phyloP scores from a whole-genome alignment of 2,888 invertebrate genomes.

The Ennomos fuscantarius region DNA sequence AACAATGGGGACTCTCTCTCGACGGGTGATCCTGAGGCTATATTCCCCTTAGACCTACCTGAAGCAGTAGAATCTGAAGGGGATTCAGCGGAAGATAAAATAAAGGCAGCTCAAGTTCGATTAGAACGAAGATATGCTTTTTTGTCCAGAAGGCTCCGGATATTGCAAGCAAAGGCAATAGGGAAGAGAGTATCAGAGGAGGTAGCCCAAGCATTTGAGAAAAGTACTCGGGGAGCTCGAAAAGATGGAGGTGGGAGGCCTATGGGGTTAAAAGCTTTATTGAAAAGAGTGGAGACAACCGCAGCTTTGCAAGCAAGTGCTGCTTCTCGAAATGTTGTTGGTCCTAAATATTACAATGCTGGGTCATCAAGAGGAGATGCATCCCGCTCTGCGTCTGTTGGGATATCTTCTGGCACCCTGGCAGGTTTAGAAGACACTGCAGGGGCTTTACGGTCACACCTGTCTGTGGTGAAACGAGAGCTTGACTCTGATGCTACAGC shows the following conservation, averaged over 20 bases:
- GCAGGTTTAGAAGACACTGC: slow-evolving; percentile 89
- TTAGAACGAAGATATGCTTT: slow-evolving; percentile 90
- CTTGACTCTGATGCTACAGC: slow-evolving; percentile 97
- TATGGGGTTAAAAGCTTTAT: slow-evolving; percentile 72
- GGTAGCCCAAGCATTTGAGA: slow-evolving; percentile 86
- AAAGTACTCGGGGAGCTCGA: slow-evolving; percentile 90
- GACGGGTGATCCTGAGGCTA: slow-evolving; percentile 78
- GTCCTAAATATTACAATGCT: slow-evolving; percentile 75
- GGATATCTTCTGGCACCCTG: slow-evolving; percentile 87
- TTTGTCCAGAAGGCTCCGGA: slow-evolving; percentile 89
- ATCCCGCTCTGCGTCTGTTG: slow-evolving; percentile 87
- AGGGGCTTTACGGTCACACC: slow-evolving; percentile 89
- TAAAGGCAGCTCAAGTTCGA: slow-evolving; percentile 84
- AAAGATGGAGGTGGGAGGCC: slow-evolving; percentile 79
- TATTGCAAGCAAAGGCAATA: slow-evolving; percentile 90
- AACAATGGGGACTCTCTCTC: slow-evolving; percentile 72
- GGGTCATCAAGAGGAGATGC: slow-evolving; percentile 90
- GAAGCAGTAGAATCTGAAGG: slow-evolving; percentile 82
- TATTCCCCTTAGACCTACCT: slow-evolving; percentile 76
- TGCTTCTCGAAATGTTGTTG: slow-evolving; percentile 64
- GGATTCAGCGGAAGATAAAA: slow-evolving; percentile 81
- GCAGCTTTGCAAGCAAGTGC: slow-evolving; percentile 75
- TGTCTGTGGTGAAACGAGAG: slow-evolving; percentile 90
- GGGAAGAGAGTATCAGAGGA: slow-evolving; percentile 93
- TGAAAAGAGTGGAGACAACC: slow-evolving; percentile 76